phyloP scores from a whole-genome alignment of 37 sponge, comb jelly and placozoan genomes.

The Amphimedon queenslandica region DNA sequence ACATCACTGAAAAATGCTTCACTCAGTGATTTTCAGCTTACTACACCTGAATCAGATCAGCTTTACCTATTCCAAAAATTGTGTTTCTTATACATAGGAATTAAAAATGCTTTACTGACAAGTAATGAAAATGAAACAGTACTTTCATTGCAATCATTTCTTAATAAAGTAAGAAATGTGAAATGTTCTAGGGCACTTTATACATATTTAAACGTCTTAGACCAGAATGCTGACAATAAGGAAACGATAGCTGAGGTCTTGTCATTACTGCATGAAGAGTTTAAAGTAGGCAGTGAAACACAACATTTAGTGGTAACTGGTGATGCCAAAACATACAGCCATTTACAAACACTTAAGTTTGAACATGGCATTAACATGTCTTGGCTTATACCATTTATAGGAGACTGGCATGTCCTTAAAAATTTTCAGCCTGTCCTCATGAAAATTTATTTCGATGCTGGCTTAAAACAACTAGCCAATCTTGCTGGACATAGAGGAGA shows the following conservation, averaged over 20 bases:
- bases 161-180: no score
- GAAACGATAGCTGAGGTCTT: conserved; percentile 3
- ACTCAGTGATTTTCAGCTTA: no score
- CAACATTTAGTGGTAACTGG: conserved; percentile 5
- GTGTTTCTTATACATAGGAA: no score
- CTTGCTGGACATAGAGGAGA: not conserved
- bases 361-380: conserved; percentile 4
- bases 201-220: conserved; percentile 7
- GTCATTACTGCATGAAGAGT: not conserved
- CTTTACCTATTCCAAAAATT: no score
- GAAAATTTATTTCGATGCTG: conserved; percentile 12
- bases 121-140: no score
- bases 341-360: conserved; percentile 5
- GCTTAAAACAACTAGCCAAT: not conserved
- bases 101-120: no score
- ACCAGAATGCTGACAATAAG: conserved; percentile 2
- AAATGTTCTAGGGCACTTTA: not conserved
- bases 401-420: conserved; percentile 37
- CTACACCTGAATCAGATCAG: no score
- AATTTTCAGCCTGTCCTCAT: conserved; percentile 9
- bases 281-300: not conserved
- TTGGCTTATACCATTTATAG: conserved; percentile 28
- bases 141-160: no score
- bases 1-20: no score
- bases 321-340: conserved; percentile 10